These are phyloP conservation scores for Petromus typicus DNA, from an alignment of 2,113 vertebrate species.

Conservation along the genomic window DNA sequence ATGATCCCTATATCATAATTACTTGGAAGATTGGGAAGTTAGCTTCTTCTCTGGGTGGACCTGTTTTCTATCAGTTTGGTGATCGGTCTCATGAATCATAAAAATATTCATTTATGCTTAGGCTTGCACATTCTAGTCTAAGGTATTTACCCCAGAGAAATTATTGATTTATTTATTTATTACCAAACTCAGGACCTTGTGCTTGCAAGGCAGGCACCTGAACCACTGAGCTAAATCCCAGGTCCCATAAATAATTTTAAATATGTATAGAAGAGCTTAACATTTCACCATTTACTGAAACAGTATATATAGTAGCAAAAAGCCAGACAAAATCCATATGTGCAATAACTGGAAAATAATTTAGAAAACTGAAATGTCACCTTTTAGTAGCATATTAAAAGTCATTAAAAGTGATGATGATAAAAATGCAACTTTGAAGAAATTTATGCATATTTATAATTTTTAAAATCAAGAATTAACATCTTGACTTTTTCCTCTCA, in stretches of 20 bases:
- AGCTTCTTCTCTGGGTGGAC: neutral
- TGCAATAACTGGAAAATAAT: neutral
- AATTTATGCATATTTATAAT: constrained; percentile 10
- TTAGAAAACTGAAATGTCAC: constrained; percentile 49
- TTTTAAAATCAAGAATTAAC: constrained; percentile 20
- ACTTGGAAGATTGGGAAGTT: neutral
- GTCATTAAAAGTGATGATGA: neutral
- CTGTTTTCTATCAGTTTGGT: neutral
- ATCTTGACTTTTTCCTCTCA: neutral
- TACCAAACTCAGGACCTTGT: no score
- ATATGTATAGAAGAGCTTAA: constrained; percentile 8
- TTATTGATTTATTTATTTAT: neutral
- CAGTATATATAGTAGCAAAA: constrained; percentile 1
- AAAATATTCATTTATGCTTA: neutral
- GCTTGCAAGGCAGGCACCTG: no score
- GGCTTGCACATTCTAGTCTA: neutral
- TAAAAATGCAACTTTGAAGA: neutral
- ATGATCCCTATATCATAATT: neutral
- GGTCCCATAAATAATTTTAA: constrained; percentile 20
- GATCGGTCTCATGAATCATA: neutral
- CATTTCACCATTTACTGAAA: constrained; percentile 35
- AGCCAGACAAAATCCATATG: neutral
- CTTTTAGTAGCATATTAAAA: constrained; percentile 9
- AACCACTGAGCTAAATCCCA: no score
- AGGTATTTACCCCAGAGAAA: neutral